phyloP scores from a whole-genome alignment of 2,888 invertebrate species.

The Pheosia tremula region DNA sequence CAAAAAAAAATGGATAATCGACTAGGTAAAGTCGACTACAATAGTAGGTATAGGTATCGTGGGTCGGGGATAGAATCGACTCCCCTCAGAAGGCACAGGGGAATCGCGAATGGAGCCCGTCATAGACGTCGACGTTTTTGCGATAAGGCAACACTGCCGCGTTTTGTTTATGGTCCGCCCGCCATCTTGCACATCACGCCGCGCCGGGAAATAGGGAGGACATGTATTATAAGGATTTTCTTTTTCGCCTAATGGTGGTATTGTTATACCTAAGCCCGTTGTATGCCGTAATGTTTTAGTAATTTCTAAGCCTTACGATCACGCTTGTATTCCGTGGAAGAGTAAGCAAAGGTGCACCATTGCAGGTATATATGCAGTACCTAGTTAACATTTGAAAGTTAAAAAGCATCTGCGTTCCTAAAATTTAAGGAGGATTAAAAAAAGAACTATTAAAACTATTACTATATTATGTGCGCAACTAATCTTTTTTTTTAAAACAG shows the following conservation, averaged over 20 bases:
- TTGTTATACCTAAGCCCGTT: too few species aligned
- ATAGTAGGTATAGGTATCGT: constrained; percentile 31
- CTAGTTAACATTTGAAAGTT: too few species aligned
- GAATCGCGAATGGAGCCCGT: constrained; percentile 64
- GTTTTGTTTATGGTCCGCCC: constrained; percentile 64
- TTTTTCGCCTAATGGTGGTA: background rate
- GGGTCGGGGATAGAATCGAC: constrained; percentile 51
- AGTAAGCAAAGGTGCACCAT: too few species aligned
- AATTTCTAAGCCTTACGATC: too few species aligned
- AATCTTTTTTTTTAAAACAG: too few species aligned
- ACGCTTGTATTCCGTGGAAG: too few species aligned
- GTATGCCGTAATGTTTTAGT: too few species aligned
- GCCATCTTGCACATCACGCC: constrained; percentile 59
- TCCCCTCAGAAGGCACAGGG: constrained; percentile 49
- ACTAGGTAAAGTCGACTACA: background rate
- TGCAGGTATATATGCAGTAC: too few species aligned
- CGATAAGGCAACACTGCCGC: constrained; percentile 63
- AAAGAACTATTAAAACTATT: too few species aligned
- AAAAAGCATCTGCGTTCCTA: too few species aligned
- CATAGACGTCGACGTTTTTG: constrained; percentile 67
- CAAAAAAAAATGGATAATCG: constrained; percentile 5
- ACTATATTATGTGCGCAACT: too few species aligned
- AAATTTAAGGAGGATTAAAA: too few species aligned
- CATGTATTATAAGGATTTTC: constrained; percentile 8
- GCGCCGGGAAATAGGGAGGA: constrained; percentile 40